Base-by-base conservation (phyloP, 2,888 invertebrate species). In the Xanthorhoe designata region DNA sequence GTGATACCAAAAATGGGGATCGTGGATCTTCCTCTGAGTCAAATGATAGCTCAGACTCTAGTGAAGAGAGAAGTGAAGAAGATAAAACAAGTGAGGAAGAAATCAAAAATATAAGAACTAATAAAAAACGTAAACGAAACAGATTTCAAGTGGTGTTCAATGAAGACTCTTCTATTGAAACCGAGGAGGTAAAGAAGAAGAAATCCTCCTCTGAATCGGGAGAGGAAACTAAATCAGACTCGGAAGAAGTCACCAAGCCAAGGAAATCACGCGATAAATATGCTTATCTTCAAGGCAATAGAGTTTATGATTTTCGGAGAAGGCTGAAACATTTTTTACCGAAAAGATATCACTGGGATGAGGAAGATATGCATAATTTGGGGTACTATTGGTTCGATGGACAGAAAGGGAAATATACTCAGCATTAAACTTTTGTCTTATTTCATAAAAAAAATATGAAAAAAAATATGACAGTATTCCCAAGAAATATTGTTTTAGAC, bases 321-420 rank as follows among this genome's bases (percentile, higher is more conserved):
- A 49, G 68, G 15, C 32, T 68, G 0, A 74, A 75, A 0, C 69
- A 80, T 29, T 91, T 91, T 54, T 6, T 90, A 5, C 91, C 91
- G 0, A 91, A 91, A 61, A 70, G 88, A 1, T 82, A 75, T 9
- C 79, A 84, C 51, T 90, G 90, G 90, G 51, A 77, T 0, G 64
- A 75, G 0, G 72, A 80, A 0, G 87, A 90, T 0, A 75, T 85
- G 0, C 68, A 76, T 0, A 56, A 83, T 8, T 71, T 91, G n/a
- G 84, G 84, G 0, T 84, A 84, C 54, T 85, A 75, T 18, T 91
- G 90, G 90, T 86, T 85, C 2, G 80, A 84, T 17, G 88, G 89
- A 0, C 85, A 85, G 0, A 81, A 76, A 59, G 89, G 89, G 0
- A 71, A 38, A 38, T 38, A 38, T 38, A 32, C 32, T 32, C 32